These are phyloP conservation scores for Cyrtorhinus lividipennis DNA, from an alignment of 1,140 invertebrate species.

Conservation along the genomic window DNA sequence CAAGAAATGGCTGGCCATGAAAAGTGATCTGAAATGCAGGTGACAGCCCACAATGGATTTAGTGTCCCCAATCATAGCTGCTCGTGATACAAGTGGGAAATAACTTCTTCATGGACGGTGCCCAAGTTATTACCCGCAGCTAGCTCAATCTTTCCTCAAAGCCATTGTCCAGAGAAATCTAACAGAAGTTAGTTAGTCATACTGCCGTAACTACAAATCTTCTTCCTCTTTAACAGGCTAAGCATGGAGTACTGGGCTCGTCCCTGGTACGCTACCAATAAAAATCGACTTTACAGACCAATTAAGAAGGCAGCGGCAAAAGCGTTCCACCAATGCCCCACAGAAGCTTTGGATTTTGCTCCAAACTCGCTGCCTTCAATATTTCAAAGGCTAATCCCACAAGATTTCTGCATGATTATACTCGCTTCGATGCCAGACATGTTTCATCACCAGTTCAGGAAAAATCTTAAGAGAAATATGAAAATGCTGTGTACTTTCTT, in stretches of 20 bases:
- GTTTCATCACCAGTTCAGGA: background rate
- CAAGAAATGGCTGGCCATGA: constrained; percentile 5
- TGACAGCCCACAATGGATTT: no score
- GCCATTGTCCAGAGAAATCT: no score
- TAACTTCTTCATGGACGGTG: no score
- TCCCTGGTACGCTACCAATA: background rate
- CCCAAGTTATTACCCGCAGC: no score
- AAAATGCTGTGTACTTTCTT: background rate
- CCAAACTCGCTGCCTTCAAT: constrained; percentile 6
- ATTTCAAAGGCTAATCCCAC: constrained; percentile 5
- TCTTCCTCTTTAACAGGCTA: background rate
- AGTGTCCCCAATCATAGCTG: no score
- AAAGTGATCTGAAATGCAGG: background rate
- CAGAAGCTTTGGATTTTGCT: constrained; percentile 3
- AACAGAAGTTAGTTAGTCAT: no score
- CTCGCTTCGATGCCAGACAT: constrained; percentile 10
- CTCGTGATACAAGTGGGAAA: no score
- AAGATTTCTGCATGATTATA: background rate
- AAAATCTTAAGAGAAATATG: constrained; percentile 6
- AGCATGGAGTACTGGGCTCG: constrained; percentile 13
- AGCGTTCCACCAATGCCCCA: background rate
- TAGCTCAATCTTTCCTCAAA: no score
- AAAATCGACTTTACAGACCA: constrained; percentile 2
- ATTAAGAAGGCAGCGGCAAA: background rate
- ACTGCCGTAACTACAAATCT: no score